Evolutionary conservation across 1,140 invertebrate genomes (phyloP).

Genomic region (Pararge aegeria): DNA sequence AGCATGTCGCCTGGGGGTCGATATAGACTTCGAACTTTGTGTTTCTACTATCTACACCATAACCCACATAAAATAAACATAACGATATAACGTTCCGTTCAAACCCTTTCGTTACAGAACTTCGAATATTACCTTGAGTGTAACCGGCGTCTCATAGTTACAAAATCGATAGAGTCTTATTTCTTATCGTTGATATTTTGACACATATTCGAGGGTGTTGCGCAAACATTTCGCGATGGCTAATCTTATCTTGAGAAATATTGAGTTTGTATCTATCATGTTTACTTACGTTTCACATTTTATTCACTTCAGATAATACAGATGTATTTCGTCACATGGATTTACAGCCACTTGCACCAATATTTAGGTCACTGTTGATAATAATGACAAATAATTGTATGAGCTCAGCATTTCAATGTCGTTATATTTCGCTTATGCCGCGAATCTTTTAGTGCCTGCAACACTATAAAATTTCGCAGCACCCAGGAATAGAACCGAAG

Average conservation of each 20-base stretch:
- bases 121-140: background rate
- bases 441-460: too few relatives aligned
- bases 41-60: too few relatives aligned
- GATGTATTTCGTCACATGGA: background rate
- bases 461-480: too few relatives aligned
- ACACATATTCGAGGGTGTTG: slow-evolving; percentile 12
- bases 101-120: too few relatives aligned
- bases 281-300: background rate
- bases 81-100: too few relatives aligned
- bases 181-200: slow-evolving; percentile 11
- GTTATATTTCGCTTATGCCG: too few relatives aligned
- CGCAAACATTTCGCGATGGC: slow-evolving; percentile 4
- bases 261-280: background rate
- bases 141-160: background rate
- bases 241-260: slow-evolving; percentile 11
- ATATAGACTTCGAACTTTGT: too few relatives aligned
- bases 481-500: too few relatives aligned
- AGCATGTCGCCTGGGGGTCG: too few relatives aligned
- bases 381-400: background rate
- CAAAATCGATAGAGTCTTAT: slow-evolving; percentile 1
- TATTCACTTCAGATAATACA: slow-evolving; percentile 3
- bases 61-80: too few relatives aligned
- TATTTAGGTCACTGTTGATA: background rate
- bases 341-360: background rate
- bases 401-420: too few relatives aligned